A percentile compares a stretch with the other conserved stretches of the same genome.
Evolutionary conservation across 2,113 vertebrate genomes (phyloP).

Genomic region (Rattus rattus): DNA sequence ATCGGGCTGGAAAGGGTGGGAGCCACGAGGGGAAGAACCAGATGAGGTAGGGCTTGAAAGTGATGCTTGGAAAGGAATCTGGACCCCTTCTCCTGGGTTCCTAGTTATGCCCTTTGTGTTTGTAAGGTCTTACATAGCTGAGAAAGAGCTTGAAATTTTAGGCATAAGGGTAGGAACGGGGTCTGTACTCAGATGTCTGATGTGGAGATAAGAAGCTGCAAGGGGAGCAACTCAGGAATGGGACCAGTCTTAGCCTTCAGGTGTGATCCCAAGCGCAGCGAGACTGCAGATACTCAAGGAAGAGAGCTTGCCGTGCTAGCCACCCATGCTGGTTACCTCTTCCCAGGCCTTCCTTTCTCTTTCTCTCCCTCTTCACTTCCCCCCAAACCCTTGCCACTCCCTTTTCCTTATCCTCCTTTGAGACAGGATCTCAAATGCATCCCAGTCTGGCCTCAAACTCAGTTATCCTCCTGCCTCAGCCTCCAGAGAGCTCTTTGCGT

Average conservation of each 20-base stretch:
- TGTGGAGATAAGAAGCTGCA: neutral
- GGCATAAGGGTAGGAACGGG: neutral
- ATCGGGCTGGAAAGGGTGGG: neutral
- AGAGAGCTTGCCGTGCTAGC: neutral
- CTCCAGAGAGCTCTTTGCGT: neutral
- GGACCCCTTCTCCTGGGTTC: neutral
- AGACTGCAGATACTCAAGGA: neutral
- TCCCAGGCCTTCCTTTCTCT: neutral
- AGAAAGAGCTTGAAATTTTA: slow-evolving; percentile 1
- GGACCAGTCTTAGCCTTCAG: neutral
- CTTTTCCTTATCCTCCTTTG: neutral
- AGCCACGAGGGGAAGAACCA: neutral
- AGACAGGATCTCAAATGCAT: neutral
- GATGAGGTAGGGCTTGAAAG: neutral
- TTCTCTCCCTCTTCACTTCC: neutral
- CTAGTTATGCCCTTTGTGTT: neutral
- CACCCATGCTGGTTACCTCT: neutral
- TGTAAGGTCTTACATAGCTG: neutral
- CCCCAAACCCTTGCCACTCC: neutral
- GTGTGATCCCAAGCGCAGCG: neutral
- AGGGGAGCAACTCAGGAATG: neutral
- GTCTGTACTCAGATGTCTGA: neutral
- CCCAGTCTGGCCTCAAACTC: neutral
- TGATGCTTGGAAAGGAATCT: neutral
- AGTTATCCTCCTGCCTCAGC: neutral